Percentiles rank a stretch among this genome's conserved stretches.
These are phyloP conservation scores for Cyaniris semiargus DNA, from an alignment of 2,888 invertebrate species.

Conservation along the genomic window DNA sequence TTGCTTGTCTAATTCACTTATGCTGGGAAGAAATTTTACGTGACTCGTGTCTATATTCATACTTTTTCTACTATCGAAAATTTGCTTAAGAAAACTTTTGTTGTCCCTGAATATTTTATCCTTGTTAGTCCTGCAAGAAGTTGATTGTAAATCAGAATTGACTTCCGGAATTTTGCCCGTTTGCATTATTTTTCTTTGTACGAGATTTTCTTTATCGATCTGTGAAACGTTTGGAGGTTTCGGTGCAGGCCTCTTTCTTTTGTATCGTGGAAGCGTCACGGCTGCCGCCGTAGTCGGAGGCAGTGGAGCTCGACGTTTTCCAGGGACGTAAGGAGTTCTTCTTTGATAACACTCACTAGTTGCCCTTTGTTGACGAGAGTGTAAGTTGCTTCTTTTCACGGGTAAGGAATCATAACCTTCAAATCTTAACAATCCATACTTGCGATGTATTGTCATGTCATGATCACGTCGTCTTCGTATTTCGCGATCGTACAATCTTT, in stretches of 20 bases:
- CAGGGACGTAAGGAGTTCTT: constrained; percentile 85
- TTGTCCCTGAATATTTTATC: constrained; percentile 70
- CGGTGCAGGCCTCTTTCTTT: constrained; percentile 78
- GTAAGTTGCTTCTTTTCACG: constrained; percentile 41
- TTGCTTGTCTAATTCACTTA: constrained; percentile 89
- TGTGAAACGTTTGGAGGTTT: constrained; percentile 67
- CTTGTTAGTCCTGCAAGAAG: constrained; percentile 56
- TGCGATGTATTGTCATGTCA: constrained; percentile 82
- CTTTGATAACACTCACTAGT: constrained; percentile 83
- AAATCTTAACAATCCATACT: constrained; percentile 79
- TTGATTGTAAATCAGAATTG: constrained; percentile 29
- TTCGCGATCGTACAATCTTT: constrained; percentile 81
- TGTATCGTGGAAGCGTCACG: constrained; percentile 64
- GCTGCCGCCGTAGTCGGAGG: constrained; percentile 77
- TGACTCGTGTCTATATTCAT: constrained; percentile 58
- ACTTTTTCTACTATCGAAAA: constrained; percentile 70
- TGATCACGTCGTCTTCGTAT: constrained; percentile 79
- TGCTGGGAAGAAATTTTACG: constrained; percentile 84
- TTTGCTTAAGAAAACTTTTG: constrained; percentile 77
- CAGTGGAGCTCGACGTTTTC: constrained; percentile 86
- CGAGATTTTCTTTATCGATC: constrained; percentile 48
- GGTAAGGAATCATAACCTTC: constrained; percentile 66
- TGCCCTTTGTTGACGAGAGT: constrained; percentile 74
- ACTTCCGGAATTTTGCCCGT: constrained; percentile 49
- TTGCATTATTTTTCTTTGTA: constrained; percentile 41